A percentile compares a stretch with the other conserved stretches of the same genome.
These are phyloP conservation scores for Phalacrocorax brasilianus DNA, from an alignment of 2,113 vertebrate species.

Conservation along the genomic window DNA sequence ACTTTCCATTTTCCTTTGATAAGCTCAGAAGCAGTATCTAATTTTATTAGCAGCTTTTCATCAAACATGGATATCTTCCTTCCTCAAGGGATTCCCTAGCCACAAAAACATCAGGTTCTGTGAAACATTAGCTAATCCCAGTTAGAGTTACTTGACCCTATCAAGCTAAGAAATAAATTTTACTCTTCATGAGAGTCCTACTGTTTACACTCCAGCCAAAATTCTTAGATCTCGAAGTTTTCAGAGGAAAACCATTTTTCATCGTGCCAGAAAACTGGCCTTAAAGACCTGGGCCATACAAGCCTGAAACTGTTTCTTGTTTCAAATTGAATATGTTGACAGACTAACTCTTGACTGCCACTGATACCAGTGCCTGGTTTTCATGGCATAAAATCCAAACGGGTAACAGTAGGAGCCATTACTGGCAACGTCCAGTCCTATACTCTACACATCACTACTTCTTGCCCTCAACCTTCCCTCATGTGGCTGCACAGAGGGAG, in stretches of 20 bases:
- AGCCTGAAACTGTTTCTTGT: conserved; percentile 44
- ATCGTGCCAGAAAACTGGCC: conserved; percentile 56
- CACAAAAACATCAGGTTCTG: conserved; percentile 72
- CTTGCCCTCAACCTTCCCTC: neutral
- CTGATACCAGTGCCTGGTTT: neutral
- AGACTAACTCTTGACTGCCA: neutral
- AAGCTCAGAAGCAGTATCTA: conserved; percentile 72
- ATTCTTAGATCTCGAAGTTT: conserved; percentile 68
- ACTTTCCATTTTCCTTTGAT: conserved; percentile 72
- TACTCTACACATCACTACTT: neutral
- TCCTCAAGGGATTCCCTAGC: conserved; percentile 68
- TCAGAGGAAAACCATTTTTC: conserved; percentile 60
- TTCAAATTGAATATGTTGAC: neutral
- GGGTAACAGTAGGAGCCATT: neutral
- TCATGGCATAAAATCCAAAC: neutral
- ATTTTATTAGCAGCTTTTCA: conserved; percentile 77
- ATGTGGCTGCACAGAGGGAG: neutral
- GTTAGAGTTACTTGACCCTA: conserved; percentile 70
- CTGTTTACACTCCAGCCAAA: conserved; percentile 63
- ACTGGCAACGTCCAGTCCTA: neutral
- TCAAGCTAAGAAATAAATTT: conserved; percentile 70
- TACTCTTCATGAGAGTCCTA: conserved; percentile 64
- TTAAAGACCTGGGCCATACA: conserved; percentile 48
- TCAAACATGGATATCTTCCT: conserved; percentile 68
- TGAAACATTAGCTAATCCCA: conserved; percentile 74